These are phyloP conservation scores for Chaetops frenatus DNA, from an alignment of 2,113 vertebrate species.

Conservation along the genomic window DNA sequence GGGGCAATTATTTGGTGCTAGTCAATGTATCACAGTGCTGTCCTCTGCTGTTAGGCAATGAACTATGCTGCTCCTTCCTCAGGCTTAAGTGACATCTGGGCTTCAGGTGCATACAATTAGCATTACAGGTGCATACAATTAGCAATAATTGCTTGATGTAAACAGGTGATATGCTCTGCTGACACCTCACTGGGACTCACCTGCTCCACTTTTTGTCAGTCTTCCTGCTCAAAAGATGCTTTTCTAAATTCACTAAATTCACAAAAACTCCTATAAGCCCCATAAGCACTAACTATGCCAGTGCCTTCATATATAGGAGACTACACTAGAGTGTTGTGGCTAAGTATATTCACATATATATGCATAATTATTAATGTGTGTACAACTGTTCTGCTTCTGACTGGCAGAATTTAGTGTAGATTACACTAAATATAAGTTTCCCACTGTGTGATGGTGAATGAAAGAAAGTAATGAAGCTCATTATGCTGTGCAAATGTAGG, in stretches of 20 bases:
- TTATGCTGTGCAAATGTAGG: constrained; percentile 31
- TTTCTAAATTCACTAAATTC: not conserved
- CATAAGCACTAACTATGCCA: not conserved
- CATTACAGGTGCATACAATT: not conserved
- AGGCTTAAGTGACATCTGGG: not conserved
- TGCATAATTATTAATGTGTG: not conserved
- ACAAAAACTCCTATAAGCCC: not conserved
- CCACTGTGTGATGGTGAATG: not conserved
- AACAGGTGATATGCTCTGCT: not conserved
- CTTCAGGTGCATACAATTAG: not conserved
- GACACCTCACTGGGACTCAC: not conserved
- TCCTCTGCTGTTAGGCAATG: not conserved
- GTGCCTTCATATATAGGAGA: not conserved
- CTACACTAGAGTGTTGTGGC: not conserved
- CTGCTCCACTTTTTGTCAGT: not conserved
- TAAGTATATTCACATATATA: not conserved
- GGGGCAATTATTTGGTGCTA: not conserved
- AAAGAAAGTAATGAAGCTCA: constrained; percentile 37
- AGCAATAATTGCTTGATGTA: not conserved
- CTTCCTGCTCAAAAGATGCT: not conserved
- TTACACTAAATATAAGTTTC: constrained; percentile 6
- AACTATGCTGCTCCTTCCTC: not conserved
- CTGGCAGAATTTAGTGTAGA: constrained; percentile 6
- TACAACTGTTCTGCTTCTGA: not conserved
- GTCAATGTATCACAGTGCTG: not conserved